Evolutionary conservation across 2,113 vertebrate genomes (phyloP).

Genomic region (Serinus canaria): DNA sequence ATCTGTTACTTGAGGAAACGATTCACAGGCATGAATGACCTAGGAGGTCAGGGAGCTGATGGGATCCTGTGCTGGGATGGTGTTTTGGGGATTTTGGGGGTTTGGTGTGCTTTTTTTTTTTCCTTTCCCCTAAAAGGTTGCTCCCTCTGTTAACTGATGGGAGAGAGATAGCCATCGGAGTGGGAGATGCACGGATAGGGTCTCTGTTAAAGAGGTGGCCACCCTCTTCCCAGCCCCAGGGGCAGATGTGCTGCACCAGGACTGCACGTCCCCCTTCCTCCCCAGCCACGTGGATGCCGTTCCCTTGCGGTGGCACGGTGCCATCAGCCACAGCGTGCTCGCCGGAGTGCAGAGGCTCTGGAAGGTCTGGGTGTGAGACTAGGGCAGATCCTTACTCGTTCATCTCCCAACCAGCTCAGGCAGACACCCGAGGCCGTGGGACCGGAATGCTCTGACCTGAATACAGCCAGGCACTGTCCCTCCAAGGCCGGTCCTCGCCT

Average conservation of each 20-base stretch:
- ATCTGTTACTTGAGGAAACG: conserved; percentile 53
- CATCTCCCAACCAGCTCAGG: neutral
- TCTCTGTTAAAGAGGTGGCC: neutral
- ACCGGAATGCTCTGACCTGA: neutral
- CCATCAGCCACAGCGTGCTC: neutral
- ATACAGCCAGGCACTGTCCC: neutral
- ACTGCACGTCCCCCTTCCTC: neutral
- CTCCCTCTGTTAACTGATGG: neutral
- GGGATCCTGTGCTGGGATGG: neutral
- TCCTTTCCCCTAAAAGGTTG: neutral
- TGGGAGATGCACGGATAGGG: neutral
- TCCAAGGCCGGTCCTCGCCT: neutral
- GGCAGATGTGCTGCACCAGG: neutral
- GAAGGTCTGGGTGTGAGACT: neutral
- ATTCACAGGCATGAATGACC: conserved; percentile 41
- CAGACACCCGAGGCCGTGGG: neutral
- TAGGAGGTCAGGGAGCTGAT: conserved; percentile 1
- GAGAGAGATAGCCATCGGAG: neutral
- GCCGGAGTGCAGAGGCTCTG: neutral
- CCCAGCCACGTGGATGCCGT: neutral
- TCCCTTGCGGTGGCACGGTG: neutral
- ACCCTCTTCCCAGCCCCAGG: neutral
- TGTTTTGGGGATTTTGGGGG: neutral
- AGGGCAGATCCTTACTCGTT: neutral
- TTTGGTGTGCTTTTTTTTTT: neutral